Conservation (phyloP, 2,113 vertebrate species). For the Centropristis striata region DNA sequence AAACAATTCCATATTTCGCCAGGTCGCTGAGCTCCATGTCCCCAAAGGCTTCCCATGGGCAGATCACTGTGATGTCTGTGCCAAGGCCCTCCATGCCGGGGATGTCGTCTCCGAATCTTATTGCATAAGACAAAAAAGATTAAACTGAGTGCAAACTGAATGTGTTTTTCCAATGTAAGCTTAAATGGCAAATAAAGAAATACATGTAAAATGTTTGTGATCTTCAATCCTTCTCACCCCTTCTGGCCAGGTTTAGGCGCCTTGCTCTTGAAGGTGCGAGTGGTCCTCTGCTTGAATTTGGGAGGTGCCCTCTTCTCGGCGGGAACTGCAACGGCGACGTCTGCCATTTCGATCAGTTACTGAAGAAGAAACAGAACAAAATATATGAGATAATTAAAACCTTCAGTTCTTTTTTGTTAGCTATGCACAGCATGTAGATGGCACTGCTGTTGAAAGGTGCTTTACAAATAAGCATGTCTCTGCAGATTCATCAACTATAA, state of each 20-base stretch:
- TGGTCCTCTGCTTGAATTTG: slow-evolving; percentile 81
- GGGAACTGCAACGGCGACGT: slow-evolving; percentile 52
- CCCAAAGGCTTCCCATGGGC: slow-evolving; percentile 96
- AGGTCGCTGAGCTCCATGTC: slow-evolving; percentile 96
- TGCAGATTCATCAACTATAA: not conserved
- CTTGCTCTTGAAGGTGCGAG: slow-evolving; percentile 90
- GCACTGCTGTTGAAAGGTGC: not conserved
- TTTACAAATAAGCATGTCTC: not conserved
- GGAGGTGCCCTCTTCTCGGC: slow-evolving; percentile 78
- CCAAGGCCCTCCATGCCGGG: slow-evolving; percentile 97
- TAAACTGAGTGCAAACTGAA: slow-evolving; percentile 4
- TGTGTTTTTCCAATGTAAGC: too few species aligned
- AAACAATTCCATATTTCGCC: slow-evolving; percentile 94
- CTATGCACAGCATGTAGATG: not conserved
- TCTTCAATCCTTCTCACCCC: slow-evolving; percentile 79
- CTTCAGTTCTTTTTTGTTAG: not conserved
- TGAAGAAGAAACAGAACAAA: slow-evolving; percentile 4
- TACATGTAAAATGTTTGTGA: not conserved
- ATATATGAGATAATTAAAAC: not conserved
- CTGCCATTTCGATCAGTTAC: slow-evolving; percentile 55
- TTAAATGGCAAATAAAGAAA: not conserved
- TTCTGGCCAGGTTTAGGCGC: slow-evolving; percentile 93
- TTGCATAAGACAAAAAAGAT: not conserved
- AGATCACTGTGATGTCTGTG: slow-evolving; percentile 96
- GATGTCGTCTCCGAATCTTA: slow-evolving; percentile 95